Evolutionary conservation across 2,113 vertebrate species (phyloP).

Genomic region (Hippocampus guttulatus): DNA sequence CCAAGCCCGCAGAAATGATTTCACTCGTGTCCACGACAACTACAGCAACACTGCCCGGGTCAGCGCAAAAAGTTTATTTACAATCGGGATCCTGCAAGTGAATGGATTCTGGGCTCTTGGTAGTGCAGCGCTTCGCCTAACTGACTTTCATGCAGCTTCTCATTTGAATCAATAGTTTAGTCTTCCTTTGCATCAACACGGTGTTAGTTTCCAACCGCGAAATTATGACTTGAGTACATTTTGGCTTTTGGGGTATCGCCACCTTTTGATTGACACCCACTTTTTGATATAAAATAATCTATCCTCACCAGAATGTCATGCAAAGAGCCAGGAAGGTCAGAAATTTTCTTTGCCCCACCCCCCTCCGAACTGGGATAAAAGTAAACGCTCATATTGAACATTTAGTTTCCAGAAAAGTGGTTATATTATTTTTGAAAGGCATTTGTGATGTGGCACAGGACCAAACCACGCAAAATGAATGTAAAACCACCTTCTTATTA

Average conservation of each 20-base stretch:
- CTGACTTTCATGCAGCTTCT: neutral
- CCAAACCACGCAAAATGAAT: neutral
- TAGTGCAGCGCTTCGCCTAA: neutral
- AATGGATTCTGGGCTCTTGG: neutral
- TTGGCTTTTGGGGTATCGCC: neutral
- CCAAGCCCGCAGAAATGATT: conserved; percentile 53
- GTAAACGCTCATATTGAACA: neutral
- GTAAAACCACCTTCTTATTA: neutral
- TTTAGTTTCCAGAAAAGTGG: neutral
- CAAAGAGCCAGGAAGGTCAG: neutral
- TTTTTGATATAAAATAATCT: neutral
- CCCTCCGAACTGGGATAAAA: neutral
- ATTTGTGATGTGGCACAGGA: neutral
- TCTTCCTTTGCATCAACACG: neutral
- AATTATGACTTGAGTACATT: neutral
- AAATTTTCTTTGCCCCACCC: neutral
- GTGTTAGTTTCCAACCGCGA: neutral
- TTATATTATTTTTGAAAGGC: neutral
- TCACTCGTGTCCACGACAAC: conserved; percentile 52
- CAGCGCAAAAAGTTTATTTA: neutral
- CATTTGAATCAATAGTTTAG: neutral
- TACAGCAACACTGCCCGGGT: conserved; percentile 11
- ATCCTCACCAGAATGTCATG: neutral
- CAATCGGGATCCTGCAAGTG: neutral
- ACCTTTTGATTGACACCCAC: neutral